Evolutionary conservation across 2,797 vertebrate species (phyloP), one percentile per base, ranked within the genome.

Genomic region (Zenarchopterus dispar): DNA sequence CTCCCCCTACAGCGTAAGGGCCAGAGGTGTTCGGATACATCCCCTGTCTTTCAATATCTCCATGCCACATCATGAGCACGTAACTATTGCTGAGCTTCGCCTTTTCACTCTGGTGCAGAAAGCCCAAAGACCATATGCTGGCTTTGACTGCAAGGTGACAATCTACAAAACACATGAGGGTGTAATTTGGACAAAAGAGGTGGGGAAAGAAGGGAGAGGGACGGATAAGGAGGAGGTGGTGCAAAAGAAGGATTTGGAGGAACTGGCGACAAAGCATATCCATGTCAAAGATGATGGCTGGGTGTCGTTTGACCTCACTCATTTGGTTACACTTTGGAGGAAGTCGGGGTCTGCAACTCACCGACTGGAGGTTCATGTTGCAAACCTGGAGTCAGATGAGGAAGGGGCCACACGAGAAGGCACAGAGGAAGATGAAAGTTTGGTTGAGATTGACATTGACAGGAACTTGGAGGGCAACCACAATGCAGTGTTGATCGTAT

Each of bases 261-360:
- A 93, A 89, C 82, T 98, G 86, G 91, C 93, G 50, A 95, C 94
- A 23, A 92, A 91, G 66, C 92, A 93, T 31, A 89, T 96, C 64
- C 93, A 85, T 0, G 92, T 92, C 80, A 91, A 86, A 4, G 93
- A 95, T 82, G 95, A 93, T 0, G 93, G 92, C 72, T 98, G 97
- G 97, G 94, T 98, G 87, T 95, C 93, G 8, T 98, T 99, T 9
- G 96, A 98, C 77, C 82, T 99, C 85, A 98, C 97, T 0, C 91
- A 92, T 63, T 94, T 91, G 60, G 88, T 95, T 51, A 86, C 87
- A 50, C 92, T 79, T 8, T 97, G 96, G 96, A 88, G 86, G 71
- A 93, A 92, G 63, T 91, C 92, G 3, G 93, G 92, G 33, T 81
- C 80, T 5, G 85, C 82, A 60, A 94, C 90, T 2, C 94, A 94